Evolutionary conservation across 2,113 vertebrate genomes (phyloP).

Genomic region (Amphiprion ocellaris): DNA sequence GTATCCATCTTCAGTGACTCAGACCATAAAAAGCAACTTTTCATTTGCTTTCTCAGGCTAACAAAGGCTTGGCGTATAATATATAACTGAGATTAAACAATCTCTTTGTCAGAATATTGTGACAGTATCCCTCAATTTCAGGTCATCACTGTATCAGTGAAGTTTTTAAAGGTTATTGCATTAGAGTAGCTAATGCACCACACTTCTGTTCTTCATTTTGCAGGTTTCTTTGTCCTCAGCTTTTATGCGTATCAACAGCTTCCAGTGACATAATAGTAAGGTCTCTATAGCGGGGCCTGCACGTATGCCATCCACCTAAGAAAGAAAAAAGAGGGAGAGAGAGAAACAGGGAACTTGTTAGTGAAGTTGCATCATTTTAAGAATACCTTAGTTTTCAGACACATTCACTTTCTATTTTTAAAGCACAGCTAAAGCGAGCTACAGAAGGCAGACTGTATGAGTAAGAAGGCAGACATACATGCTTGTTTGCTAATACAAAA

Average conservation of each 20-base stretch:
- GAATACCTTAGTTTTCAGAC: background rate
- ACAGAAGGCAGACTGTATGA: background rate
- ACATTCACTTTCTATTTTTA: background rate
- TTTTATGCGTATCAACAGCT: constrained; percentile 18
- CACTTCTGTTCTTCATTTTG: constrained; percentile 44
- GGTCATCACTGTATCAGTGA: constrained; percentile 6
- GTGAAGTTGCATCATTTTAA: constrained; percentile 2
- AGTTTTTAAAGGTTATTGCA: constrained; percentile 10
- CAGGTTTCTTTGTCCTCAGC: constrained; percentile 28
- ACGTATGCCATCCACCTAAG: constrained; percentile 51
- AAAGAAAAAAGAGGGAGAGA: constrained; percentile 31
- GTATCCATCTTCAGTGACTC: constrained; percentile 59
- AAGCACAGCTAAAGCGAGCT: background rate
- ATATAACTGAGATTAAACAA: constrained; percentile 10
- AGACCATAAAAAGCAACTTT: constrained; percentile 21
- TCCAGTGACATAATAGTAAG: background rate
- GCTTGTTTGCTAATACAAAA: background rate
- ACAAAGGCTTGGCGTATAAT: background rate
- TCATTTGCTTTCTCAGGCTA: constrained; percentile 28
- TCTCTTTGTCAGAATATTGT: constrained; percentile 26
- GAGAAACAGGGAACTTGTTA: constrained; percentile 37
- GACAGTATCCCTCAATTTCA: constrained; percentile 17
- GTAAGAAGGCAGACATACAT: background rate
- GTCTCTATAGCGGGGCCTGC: background rate
- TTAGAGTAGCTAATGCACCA: constrained; percentile 13